These are phyloP conservation scores for Peucedramus taeniatus DNA, from an alignment of 2,113 vertebrate species.

Conservation along the genomic window DNA sequence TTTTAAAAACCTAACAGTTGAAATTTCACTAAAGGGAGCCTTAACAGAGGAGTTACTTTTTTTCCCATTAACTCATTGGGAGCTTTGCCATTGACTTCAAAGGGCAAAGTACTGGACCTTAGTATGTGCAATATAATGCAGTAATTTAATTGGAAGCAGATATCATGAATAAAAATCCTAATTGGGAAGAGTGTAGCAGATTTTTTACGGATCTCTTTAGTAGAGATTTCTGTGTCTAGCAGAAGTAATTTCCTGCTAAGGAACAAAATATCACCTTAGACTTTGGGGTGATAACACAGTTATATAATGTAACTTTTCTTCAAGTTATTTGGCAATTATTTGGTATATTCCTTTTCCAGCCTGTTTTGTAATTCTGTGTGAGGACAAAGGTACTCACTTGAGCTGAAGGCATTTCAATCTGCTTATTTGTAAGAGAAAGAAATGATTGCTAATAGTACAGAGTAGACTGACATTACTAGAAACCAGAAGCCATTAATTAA, in stretches of 20 bases:
- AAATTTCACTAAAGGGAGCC: neutral
- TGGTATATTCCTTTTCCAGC: neutral
- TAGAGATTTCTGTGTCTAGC: neutral
- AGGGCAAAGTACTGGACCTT: neutral
- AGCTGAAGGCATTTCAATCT: neutral
- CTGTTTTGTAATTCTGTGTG: neutral
- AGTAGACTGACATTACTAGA: neutral
- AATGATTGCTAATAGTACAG: neutral
- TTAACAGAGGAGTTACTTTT: neutral
- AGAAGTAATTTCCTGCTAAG: neutral
- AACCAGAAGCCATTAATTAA: neutral
- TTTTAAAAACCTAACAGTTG: neutral
- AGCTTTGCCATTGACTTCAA: conserved; percentile 24
- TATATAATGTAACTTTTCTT: neutral
- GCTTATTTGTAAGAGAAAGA: neutral
- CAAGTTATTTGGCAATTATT: neutral
- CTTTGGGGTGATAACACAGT: fast-evolving
- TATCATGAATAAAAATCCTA: neutral
- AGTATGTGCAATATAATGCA: neutral
- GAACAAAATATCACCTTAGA: neutral
- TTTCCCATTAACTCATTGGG: neutral
- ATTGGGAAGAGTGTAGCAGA: neutral
- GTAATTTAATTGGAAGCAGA: conserved; percentile 49
- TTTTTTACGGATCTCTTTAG: neutral
- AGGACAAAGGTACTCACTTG: neutral